Conservation (phyloP, 2,797 vertebrate genomes). For the Muraenolepis orangiensis region DNA sequence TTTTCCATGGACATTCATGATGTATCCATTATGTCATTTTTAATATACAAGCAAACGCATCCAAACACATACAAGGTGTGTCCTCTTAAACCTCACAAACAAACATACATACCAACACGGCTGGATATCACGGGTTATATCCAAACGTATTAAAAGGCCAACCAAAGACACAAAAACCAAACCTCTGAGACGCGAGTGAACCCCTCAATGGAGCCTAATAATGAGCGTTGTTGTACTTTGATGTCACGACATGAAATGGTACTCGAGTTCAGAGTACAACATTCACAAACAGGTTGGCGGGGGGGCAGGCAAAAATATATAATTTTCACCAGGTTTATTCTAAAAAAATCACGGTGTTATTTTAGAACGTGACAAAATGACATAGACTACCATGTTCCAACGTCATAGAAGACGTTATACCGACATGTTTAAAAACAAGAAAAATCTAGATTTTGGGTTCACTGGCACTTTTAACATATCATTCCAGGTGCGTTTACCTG, state of each 20-base stretch:
- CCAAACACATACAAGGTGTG: background rate
- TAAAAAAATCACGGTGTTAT: background rate
- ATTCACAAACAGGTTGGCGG: too few species aligned
- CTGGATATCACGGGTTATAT: background rate
- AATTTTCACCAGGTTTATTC: too few species aligned
- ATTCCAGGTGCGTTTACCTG: background rate
- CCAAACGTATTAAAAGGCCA: background rate
- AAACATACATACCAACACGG: background rate
- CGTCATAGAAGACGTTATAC: background rate
- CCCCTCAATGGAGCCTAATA: too few species aligned
- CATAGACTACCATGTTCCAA: background rate
- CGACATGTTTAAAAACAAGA: background rate
- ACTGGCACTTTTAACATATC: background rate
- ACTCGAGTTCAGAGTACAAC: too few species aligned
- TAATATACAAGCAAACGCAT: background rate
- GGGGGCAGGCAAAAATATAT: too few species aligned
- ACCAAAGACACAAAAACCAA: background rate
- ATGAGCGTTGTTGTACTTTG: too few species aligned
- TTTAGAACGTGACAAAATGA: background rate
- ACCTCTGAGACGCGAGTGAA: background rate
- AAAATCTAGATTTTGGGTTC: background rate
- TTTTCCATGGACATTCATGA: background rate
- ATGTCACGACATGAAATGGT: too few species aligned
- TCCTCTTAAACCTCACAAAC: conserved; percentile 1
- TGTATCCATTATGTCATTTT: conserved; percentile 2